phyloP scores from a whole-genome alignment of 2,797 vertebrate genomes.

The Periparus ater region DNA sequence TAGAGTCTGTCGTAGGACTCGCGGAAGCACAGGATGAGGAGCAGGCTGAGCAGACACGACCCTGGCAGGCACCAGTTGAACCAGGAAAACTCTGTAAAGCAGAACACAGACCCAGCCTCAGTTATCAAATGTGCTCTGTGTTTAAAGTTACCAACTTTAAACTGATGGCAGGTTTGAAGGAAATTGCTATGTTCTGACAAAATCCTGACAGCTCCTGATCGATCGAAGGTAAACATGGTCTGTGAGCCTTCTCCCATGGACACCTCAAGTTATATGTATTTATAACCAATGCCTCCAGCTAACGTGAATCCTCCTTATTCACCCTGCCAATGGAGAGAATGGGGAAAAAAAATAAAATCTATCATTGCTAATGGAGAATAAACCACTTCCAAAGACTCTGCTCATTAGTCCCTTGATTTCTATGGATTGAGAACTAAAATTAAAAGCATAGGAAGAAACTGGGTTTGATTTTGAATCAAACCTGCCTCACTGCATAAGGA shows the following conservation, averaged over 20 bases:
- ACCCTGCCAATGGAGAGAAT: not conserved
- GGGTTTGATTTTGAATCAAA: slow-evolving; percentile 13
- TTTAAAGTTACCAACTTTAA: fast-evolving
- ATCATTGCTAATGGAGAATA: slow-evolving; percentile 35
- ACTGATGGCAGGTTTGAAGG: not conserved
- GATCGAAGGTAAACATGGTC: not conserved
- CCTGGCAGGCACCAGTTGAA: slow-evolving; percentile 98
- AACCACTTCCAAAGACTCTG: slow-evolving; percentile 30
- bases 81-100: slow-evolving; percentile 91
- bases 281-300: not conserved
- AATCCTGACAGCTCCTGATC: not conserved
- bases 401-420: slow-evolving; percentile 33
- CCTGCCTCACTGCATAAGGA: not conserved
- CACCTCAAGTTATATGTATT: not conserved
- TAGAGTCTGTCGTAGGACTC: slow-evolving; percentile 98
- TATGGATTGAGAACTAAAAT: slow-evolving; percentile 16
- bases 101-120: slow-evolving; percentile 20
- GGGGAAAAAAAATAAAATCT: not conserved
- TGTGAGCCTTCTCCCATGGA: not conserved
- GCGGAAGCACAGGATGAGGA: slow-evolving; percentile 93
- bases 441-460: not conserved
- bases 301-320: slow-evolving; percentile 6
- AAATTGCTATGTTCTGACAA: not conserved
- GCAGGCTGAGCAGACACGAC: slow-evolving; percentile 93
- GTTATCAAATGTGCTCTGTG: not conserved